phyloP scores from a whole-genome alignment of 2,888 invertebrate species.

The Aspidiotus destructor region DNA sequence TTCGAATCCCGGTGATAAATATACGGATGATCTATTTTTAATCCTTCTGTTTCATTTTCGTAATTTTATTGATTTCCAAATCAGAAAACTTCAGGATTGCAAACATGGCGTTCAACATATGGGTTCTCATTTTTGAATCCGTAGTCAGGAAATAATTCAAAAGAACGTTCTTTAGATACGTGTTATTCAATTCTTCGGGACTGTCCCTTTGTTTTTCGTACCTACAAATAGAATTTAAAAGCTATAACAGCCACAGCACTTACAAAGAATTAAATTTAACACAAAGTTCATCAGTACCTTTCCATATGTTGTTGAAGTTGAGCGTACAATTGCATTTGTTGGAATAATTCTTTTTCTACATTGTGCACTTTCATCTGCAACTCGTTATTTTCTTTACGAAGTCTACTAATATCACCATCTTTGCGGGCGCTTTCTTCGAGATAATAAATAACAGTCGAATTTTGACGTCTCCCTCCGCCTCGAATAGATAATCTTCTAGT shows the following conservation, averaged over 20 bases:
- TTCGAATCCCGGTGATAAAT: no score
- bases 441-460: slow-evolving; percentile 26
- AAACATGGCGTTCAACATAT: slow-evolving; percentile 83
- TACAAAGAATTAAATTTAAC: no score
- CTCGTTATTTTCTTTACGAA: slow-evolving; percentile 30
- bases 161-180: slow-evolving; percentile 83
- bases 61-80: slow-evolving; percentile 46
- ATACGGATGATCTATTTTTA: neutral
- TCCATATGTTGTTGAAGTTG: slow-evolving; percentile 21
- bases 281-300: neutral
- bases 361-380: slow-evolving; percentile 22
- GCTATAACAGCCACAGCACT: no score
- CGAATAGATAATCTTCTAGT: slow-evolving; percentile 6
- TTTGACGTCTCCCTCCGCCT: slow-evolving; percentile 12
- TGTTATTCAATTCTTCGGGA: slow-evolving; percentile 69
- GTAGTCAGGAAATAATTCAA: slow-evolving; percentile 65
- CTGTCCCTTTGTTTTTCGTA: slow-evolving; percentile 20
- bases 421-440: slow-evolving; percentile 24
- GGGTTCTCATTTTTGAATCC: slow-evolving; percentile 58
- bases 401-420: slow-evolving; percentile 27
- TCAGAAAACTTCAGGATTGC: slow-evolving; percentile 72
- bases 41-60: slow-evolving; percentile 15
- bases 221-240: slow-evolving; percentile 8
- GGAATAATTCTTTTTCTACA: slow-evolving; percentile 22
- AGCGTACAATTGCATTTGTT: slow-evolving; percentile 17